Base-by-base conservation (phyloP, 2,888 invertebrate species). In the Phlogophora meticulosa region DNA sequence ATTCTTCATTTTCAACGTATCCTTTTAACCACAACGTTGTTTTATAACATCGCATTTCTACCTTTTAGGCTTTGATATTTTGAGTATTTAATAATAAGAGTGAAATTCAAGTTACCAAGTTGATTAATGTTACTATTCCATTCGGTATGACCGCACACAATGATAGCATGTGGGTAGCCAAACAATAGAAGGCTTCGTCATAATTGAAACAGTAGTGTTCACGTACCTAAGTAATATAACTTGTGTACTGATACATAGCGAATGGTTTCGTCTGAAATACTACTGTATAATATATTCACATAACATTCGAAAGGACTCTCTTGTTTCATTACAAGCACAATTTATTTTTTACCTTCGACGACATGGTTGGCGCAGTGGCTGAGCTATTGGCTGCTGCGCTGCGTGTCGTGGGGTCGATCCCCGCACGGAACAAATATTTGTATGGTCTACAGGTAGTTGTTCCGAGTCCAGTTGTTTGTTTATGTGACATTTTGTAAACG, bases 121-220 rank as follows among this genome's bases (percentile, higher is more conserved):
- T 42, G 22, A 42, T 28, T 24, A 36, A 34, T 40, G 17, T 49
- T 36, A 13, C 45, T 34, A 46, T n/a, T 20, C 10, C 0, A 43
- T 72, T 42, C 52, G 11, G 24, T 53, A 22, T 17, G 32, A 40
- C 15, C 13, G 5, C 42, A 70, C 20, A 43, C 62, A 43, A 49
- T 20, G 42, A 42, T 46, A 52, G 45, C 46, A 63, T 46, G 10
- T 63, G 28, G 42, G 32, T 32, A 38, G 13, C 46, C 11, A 57
- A 71, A 71, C 71, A 72, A 64, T 57, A 38, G 64, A 57, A 9
- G 1, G 28, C 42, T 57, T 24, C 72, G 13, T 46, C 45, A 57
- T 72, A 72, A 71, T 52, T 72, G 56, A 71, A 71, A 57, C 40
- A 17, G 28, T 72, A 17, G 28, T 72, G 28, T 52, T 52, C 56